A percentile compares a stretch with the other conserved stretches of the same genome.
Evolutionary conservation across 2,888 invertebrate species (phyloP).

Genomic region (Xanthorhoe spadicearia): DNA sequence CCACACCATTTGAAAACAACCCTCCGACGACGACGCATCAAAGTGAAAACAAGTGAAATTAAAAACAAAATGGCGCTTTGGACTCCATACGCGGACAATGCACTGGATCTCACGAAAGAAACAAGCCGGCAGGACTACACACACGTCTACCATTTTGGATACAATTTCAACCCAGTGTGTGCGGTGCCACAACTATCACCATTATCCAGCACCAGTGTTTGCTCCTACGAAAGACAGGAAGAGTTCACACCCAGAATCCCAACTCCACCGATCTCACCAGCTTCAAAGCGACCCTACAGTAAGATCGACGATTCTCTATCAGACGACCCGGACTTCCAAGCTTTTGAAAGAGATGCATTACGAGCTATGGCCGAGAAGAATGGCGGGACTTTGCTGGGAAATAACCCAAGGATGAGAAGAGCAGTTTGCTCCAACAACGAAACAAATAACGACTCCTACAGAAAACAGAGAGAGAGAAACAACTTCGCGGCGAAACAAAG

Average conservation of each 20-base stretch:
- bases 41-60: neutral
- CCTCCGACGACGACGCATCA: slow-evolving; percentile 38
- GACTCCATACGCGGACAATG: slow-evolving; percentile 71
- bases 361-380: slow-evolving; percentile 86
- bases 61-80: slow-evolving; percentile 63
- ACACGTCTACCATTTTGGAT: slow-evolving; percentile 43
- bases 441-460: slow-evolving; percentile 90
- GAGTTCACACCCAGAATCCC: slow-evolving; percentile 32
- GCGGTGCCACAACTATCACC: slow-evolving; percentile 55
- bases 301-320: slow-evolving; percentile 54
- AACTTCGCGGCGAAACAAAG: slow-evolving; percentile 98
- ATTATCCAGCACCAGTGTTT: slow-evolving; percentile 48
- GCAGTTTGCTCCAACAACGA: slow-evolving; percentile 62
- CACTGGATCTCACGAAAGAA: slow-evolving; percentile 62
- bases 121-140: slow-evolving; percentile 5
- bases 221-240: slow-evolving; percentile 46
- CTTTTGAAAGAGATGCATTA: slow-evolving; percentile 88
- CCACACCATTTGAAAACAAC: slow-evolving; percentile 42
- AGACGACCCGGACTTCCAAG: slow-evolving; percentile 85
- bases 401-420: slow-evolving; percentile 89
- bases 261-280: slow-evolving; percentile 53
- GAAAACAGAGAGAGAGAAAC: slow-evolving; percentile 94
- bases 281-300: slow-evolving; percentile 41
- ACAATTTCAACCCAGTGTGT: slow-evolving; percentile 43
- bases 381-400: slow-evolving; percentile 76